Conservation (phyloP, 2,113 vertebrate species). For the Columbina picui region DNA sequence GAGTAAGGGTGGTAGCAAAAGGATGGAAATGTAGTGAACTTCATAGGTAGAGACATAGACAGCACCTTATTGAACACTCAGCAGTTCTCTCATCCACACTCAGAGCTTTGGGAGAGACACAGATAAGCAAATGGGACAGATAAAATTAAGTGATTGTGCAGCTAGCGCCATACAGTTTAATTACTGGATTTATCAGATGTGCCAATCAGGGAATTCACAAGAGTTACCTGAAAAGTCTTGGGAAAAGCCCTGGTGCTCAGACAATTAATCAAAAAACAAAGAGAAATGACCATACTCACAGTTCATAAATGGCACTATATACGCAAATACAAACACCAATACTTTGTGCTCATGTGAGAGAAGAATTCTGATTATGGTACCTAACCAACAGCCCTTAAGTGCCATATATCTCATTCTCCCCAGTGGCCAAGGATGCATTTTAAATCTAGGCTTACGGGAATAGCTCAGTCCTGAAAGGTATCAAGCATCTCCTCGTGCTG, state of each 20-base stretch:
- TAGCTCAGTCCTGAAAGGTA: not conserved
- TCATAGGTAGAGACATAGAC: not conserved
- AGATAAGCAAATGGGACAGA: not conserved
- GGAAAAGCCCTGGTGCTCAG: not conserved
- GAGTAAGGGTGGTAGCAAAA: not conserved
- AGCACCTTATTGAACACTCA: not conserved
- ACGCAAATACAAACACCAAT: not conserved
- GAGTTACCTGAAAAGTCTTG: not conserved
- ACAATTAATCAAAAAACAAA: not conserved
- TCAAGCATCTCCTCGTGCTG: not conserved
- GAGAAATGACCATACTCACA: not conserved
- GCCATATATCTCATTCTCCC: fast-evolving
- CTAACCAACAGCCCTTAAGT: not conserved
- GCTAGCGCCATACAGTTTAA: not conserved
- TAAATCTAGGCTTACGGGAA: not conserved
- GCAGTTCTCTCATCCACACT: not conserved
- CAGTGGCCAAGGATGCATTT: not conserved
- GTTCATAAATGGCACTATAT: not conserved
- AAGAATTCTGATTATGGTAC: not conserved
- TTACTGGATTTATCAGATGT: not conserved
- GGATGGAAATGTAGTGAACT: not conserved
- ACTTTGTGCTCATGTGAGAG: not conserved
- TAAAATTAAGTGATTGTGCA: not conserved
- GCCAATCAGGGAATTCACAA: not conserved
- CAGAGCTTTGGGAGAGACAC: not conserved